These are phyloP conservation scores for Lasaia peninsularis DNA, from an alignment of 1,140 invertebrate genomes.

Conservation along the genomic window DNA sequence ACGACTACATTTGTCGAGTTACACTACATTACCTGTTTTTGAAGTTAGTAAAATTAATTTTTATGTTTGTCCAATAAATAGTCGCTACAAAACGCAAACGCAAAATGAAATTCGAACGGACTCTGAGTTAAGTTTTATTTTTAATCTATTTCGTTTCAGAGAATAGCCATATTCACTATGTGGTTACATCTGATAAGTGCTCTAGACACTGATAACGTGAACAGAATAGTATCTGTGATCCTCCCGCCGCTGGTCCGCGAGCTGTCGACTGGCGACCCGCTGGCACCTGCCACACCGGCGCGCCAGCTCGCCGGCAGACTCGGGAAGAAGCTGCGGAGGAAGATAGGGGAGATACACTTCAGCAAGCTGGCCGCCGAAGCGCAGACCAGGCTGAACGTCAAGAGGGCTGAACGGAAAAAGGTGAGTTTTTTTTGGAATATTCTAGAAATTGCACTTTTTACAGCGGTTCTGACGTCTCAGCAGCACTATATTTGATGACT, in stretches of 20 bases:
- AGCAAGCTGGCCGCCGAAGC: slow-evolving; percentile 63
- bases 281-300: slow-evolving; percentile 35
- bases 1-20: no score
- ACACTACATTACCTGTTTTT: no score
- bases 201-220: slow-evolving; percentile 38
- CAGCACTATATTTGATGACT: no score
- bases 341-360: slow-evolving; percentile 63
- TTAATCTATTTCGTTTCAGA: slow-evolving; percentile 36
- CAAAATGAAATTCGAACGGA: no score
- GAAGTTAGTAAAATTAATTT: no score
- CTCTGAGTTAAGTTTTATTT: no score
- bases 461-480: no score
- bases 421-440: slow-evolving; percentile 25
- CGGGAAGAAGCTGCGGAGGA: slow-evolving; percentile 57
- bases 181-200: slow-evolving; percentile 54
- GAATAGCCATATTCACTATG: slow-evolving; percentile 59
- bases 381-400: slow-evolving; percentile 79
- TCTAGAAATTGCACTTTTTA: no score
- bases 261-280: slow-evolving; percentile 51
- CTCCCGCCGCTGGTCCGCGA: slow-evolving; percentile 61
- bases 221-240: slow-evolving; percentile 43
- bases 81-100: no score
- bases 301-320: slow-evolving; percentile 49
- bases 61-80: no score
- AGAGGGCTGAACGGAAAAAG: slow-evolving; percentile 82